Base-by-base conservation (phyloP, 2,797 vertebrate species). In the Enteromius unitaeniatus region DNA sequence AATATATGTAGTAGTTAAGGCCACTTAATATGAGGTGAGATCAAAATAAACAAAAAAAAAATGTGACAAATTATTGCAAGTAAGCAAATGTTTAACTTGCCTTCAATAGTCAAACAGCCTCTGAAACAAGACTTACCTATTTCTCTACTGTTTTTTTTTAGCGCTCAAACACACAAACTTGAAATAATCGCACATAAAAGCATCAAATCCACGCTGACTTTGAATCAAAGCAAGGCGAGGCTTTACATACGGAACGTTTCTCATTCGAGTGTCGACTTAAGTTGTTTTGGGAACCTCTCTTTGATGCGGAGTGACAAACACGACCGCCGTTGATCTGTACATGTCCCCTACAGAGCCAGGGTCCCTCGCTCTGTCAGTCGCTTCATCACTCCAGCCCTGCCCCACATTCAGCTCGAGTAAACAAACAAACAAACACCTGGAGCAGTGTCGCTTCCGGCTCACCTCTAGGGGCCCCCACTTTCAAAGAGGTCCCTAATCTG, bases 381-480 rank as follows among this genome's bases (percentile, higher is more conserved):
- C 79, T 82, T 55, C 62, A 78, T 82, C 80, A 72, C 21, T 73
- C 14, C 14, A 72, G 49, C 73, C 58, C 45, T 45, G 79, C 45
- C 73, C 58, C 80, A 45, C 55, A 82, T 82, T 78, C 53, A 78
- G 60, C 55, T 31, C 28, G 6, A 53, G 65, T 78, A 82, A 85
- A 81, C 78, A 85, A 78, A 82, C 40, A 82, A 82, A 72, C 53
- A 70, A 78, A 69, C 75, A 78, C 84, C 73, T 78, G 74, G 49
- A 69, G 64, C 64, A 45, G 49, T 23, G 69, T 70, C 17, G 14
- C 65, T 64, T 28, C 65, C 9, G 60, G 42, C 10, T 6, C 60
- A 37, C 67, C 77, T 79, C 78, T 17, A 37, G 73, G 58, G 79
- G 79, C 34, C 55, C 23, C 47, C 7, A 47, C 79, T 78, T 70